Evolutionary conservation across 2,888 invertebrate species (phyloP), one percentile per base, ranked within the genome.

Genomic region (Epiblema foenella): DNA sequence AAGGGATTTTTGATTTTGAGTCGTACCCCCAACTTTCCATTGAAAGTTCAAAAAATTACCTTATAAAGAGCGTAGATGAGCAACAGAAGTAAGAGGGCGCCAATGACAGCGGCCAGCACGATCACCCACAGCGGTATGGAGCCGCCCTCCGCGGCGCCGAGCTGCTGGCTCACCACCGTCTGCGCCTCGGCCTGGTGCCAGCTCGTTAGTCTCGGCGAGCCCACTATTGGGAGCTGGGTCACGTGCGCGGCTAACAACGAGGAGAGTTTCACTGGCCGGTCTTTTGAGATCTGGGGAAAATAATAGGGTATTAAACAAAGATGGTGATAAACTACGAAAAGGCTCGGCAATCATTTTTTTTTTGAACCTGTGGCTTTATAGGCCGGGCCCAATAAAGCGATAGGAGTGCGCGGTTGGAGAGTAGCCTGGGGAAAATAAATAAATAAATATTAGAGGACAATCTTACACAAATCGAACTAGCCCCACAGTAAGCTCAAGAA

Each of bases 111-210:
- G 0, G 98, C 97, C 72, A 98, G 89, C 2, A 98, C 95, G 64
- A 98, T 96, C 56, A 97, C 96, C 98, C 98, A 98, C 65, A 98
- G 94, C 0, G 98, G 97, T 39, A 98, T 95, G 66, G 95, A 84
- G 73, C 95, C 96, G 75, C 95, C 95, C n/a, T 94, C 95, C 64
- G 94, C 93, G 57, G 95, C 94, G 62, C 94, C 94, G 3, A 95
- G 94, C 78, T 95, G 95, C 0, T 96, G 96, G 56, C 95, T 95
- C 29, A 97, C 94, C 76, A 94, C 94, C 12, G 97, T 97, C 75
- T 94, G 94, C n/a, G 97, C 95, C 89, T 97, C 96, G 72, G 95
- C 95, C 59, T 94, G 95, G 77, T 94, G 94, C 79, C 96, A 94
- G 37, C 94, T 88, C 46, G 94, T 90, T 74, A 46, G 70, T 59